Percentiles rank a stretch among this genome's conserved stretches.
Conservation (phyloP, 2,113 vertebrate genomes). For the Mastomys coucha region DNA sequence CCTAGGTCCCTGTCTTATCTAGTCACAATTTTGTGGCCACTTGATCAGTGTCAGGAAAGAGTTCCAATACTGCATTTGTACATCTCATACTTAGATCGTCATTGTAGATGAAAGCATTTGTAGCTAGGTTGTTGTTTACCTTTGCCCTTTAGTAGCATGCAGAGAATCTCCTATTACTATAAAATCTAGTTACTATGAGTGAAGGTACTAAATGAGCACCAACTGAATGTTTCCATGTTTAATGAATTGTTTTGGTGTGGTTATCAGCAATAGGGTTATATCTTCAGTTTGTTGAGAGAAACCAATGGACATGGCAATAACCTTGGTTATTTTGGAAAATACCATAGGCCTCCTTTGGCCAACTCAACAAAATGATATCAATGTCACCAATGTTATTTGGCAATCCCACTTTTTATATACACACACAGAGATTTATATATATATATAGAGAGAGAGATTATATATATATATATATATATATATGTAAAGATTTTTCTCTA, state of each 20-base stretch:
- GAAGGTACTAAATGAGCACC: not conserved
- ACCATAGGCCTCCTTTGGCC: fast-evolving
- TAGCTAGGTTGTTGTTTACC: not conserved
- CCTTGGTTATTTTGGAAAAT: not conserved
- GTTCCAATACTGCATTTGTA: fast-evolving
- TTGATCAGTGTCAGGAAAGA: not conserved
- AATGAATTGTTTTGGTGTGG: not conserved
- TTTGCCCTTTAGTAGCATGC: not conserved
- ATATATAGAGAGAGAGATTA: no score
- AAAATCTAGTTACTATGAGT: not conserved
- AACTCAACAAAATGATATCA: not conserved
- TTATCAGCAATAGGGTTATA: not conserved
- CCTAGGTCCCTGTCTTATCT: not conserved
- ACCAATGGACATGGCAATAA: no score
- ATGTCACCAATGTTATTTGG: not conserved
- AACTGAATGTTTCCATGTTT: not conserved
- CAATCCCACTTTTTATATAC: not conserved
- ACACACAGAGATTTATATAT: no score
- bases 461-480: no score
- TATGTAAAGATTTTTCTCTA: no score
- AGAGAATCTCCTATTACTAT: not conserved
- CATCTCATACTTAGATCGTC: fast-evolving
- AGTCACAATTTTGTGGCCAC: not conserved
- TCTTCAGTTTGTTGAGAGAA: not conserved
- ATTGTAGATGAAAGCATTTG: not conserved